Evolutionary conservation across 2,113 vertebrate genomes (phyloP).

Genomic region (Hemichromis elongatus): DNA sequence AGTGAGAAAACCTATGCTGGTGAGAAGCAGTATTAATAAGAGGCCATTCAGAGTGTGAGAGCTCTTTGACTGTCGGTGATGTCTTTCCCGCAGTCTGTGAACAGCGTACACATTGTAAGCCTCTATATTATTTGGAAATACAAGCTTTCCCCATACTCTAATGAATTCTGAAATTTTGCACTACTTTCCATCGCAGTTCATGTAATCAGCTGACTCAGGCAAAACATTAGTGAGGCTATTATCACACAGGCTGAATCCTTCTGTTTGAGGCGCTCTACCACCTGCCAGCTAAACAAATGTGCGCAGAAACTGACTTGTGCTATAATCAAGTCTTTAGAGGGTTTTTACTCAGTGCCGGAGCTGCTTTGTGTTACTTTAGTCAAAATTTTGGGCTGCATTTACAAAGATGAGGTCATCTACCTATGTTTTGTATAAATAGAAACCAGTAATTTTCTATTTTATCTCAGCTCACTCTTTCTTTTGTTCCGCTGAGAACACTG

Average conservation of each 20-base stretch:
- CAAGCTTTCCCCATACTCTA: neutral
- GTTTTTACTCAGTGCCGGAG: neutral
- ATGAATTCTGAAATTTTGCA: neutral
- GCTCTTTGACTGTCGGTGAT: neutral
- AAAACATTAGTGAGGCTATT: neutral
- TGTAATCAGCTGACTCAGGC: conserved; percentile 13
- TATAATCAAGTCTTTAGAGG: neutral
- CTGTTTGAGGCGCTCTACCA: neutral
- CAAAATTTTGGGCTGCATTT: neutral
- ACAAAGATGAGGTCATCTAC: neutral
- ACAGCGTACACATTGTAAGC: neutral
- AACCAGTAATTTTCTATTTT: neutral
- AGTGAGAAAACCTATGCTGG: neutral
- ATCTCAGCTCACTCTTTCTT: neutral
- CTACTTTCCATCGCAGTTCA: neutral
- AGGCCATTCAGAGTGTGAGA: neutral
- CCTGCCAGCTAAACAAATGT: conserved; percentile 7
- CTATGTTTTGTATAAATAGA: neutral
- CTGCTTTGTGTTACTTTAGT: neutral
- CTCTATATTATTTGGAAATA: neutral
- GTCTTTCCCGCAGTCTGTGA: neutral
- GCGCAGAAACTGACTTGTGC: neutral
- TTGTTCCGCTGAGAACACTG: neutral
- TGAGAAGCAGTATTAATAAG: conserved; percentile 4
- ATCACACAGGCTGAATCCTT: conserved; percentile 18